Evolutionary conservation across 2,113 vertebrate genomes (phyloP), one percentile per base, ranked within the genome.

Genomic region (Pygoscelis antarcticus): DNA sequence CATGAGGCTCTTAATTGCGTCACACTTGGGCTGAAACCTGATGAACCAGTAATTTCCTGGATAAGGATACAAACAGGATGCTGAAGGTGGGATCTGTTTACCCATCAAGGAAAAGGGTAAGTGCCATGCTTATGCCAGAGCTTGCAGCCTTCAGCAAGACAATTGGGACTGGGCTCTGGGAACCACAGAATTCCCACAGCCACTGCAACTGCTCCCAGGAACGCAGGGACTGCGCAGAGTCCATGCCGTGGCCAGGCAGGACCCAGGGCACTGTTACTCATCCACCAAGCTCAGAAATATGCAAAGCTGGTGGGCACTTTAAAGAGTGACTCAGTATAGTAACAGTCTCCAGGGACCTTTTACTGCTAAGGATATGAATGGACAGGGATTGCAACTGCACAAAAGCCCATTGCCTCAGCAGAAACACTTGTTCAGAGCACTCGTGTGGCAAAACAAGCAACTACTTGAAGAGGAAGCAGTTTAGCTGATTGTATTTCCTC

Each of bases 401-500:
- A 30, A 61, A 79, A 83, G 74, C 51, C 62, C 34, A 22, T 72
- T 79, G 72, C 57, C 44, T 91, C 70, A 71, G 87, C 65, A 82
- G 64, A 91, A 87, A 55, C 52, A 30, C 71, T 92, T 87, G 78
- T 91, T 93, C 94, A 79, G 90, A 68, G 90, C 65, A 34, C 61
- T 84, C 1, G 0, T 57, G 55, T 84, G 42, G 78, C 83, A 95
- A 68, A 96, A 89, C 87, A 87, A 93, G 72, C 68, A 91, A 75
- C 29, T 57, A 34, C 69, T 91, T 94, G 89, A 94, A 90, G 90
- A 96, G 46, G 68, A 89, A 95, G 81, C 51, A 42, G 71, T 91
- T 96, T 42, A 93, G 60, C 51, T 82, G 84, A 21, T 55, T 71
- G 65, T 75, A 52, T 93, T 96, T 94, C 84, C 77, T 87, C 55